Percentiles rank a stretch among this genome's conserved stretches.
Conservation (phyloP, 1,140 invertebrate genomes). For the Coptotermes formosanus region DNA sequence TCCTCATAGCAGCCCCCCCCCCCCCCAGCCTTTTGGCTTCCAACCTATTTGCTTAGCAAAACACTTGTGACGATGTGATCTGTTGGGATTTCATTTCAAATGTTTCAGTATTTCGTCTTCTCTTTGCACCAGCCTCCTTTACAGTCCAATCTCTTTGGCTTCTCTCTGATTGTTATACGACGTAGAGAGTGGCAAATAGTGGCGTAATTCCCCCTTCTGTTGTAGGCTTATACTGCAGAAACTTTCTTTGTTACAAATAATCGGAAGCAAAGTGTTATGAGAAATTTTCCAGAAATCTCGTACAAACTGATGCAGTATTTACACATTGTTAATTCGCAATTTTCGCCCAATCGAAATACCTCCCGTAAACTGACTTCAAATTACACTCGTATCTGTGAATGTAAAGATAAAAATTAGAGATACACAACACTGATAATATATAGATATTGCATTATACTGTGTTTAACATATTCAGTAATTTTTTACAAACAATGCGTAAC, state of each 20-base stretch:
- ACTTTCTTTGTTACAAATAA: background rate
- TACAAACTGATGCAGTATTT: no score
- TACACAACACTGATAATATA: no score
- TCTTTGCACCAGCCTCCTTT: background rate
- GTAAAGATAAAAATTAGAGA: no score
- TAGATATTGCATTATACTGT: no score
- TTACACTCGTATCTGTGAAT: no score
- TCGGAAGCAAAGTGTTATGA: no score
- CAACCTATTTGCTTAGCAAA: background rate
- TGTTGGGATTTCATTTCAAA: background rate
- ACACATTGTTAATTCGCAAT: no score
- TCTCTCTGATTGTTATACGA: background rate
- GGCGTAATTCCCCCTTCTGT: background rate
- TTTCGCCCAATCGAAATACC: no score
- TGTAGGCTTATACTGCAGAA: background rate
- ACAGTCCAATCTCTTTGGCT: slow-evolving; percentile 11
- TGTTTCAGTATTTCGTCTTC: background rate
- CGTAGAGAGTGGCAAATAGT: background rate
- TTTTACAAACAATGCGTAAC: no score
- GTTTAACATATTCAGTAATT: no score
- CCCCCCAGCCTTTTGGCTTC: background rate
- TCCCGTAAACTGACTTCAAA: no score
- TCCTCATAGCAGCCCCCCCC: background rate
- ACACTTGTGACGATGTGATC: background rate
- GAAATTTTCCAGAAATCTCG: no score